Evolutionary conservation across 2,888 invertebrate genomes (phyloP).

Genomic region (Apoderus coryli): DNA sequence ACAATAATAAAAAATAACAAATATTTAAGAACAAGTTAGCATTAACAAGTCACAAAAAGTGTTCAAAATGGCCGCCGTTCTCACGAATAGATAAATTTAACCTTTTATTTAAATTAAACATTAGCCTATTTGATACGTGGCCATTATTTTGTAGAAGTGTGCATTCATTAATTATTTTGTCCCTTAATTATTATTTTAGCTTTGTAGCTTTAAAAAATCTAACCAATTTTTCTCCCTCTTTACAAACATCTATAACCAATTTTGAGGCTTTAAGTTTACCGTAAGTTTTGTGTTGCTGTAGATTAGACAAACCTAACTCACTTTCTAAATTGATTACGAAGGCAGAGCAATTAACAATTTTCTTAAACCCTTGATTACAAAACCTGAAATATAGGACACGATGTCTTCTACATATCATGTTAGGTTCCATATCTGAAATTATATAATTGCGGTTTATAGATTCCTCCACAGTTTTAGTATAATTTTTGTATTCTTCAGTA

Average conservation of each 20-base stretch:
- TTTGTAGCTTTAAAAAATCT: conserved; percentile 1
- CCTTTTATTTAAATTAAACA: too few relatives aligned
- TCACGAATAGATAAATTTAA: too few relatives aligned
- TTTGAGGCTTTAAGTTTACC: conserved; percentile 1
- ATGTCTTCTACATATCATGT: not conserved
- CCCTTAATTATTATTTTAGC: too few relatives aligned
- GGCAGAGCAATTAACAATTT: not conserved
- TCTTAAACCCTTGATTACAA: conserved; percentile 2
- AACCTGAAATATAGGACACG: conserved; percentile 1
- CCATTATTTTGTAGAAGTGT: too few relatives aligned
- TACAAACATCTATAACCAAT: conserved; percentile 1
- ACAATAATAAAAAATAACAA: too few relatives aligned
- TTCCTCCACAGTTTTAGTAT: not conserved
- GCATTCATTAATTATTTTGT: too few relatives aligned
- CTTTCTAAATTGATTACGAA: not conserved
- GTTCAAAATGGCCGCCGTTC: too few relatives aligned
- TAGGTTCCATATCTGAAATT: not conserved
- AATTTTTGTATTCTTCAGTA: not conserved
- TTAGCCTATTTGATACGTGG: too few relatives aligned
- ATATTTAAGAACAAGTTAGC: too few relatives aligned
- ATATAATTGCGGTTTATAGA: not conserved
- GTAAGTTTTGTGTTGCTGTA: not conserved
- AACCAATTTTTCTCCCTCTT: not conserved
- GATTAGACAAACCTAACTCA: not conserved
- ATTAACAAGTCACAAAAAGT: too few relatives aligned